These are phyloP conservation scores for Theristicus caerulescens DNA, from an alignment of 2,113 vertebrate genomes.

Conservation along the genomic window DNA sequence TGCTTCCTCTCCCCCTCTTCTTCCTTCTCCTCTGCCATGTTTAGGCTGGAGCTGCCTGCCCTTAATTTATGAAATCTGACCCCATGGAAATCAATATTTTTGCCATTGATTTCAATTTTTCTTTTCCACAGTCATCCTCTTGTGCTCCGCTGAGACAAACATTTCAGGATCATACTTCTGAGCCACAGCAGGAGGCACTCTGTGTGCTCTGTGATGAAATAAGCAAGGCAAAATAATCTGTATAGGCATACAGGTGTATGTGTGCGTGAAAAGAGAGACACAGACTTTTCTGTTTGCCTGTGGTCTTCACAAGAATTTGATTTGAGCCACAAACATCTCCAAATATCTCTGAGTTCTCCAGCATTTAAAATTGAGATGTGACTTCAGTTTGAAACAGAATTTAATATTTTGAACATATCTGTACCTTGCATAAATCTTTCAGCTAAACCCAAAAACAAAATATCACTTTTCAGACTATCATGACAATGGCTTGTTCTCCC, in stretches of 20 bases:
- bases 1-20: rapidly evolving
- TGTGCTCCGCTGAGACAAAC: not conserved
- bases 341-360: not conserved
- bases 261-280: not conserved
- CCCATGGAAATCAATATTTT: not conserved
- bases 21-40: not conserved
- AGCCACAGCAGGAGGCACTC: not conserved
- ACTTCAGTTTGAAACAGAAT: not conserved
- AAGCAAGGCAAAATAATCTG: not conserved
- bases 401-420: not conserved
- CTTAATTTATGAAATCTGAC: not conserved
- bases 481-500: not conserved
- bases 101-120: not conserved
- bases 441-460: not conserved
- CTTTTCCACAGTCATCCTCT: not conserved
- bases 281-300: rapidly evolving
- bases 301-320: not conserved
- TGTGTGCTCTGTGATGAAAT: not conserved
- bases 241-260: rapidly evolving
- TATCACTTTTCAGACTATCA: not conserved
- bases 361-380: not conserved
- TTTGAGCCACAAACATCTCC: not conserved
- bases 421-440: not conserved
- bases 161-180: not conserved
- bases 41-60: not conserved